Percentiles rank a stretch among this genome's conserved stretches.
Evolutionary conservation across 2,888 invertebrate genomes (phyloP).

Genomic region (Galerucella nymphaeae): DNA sequence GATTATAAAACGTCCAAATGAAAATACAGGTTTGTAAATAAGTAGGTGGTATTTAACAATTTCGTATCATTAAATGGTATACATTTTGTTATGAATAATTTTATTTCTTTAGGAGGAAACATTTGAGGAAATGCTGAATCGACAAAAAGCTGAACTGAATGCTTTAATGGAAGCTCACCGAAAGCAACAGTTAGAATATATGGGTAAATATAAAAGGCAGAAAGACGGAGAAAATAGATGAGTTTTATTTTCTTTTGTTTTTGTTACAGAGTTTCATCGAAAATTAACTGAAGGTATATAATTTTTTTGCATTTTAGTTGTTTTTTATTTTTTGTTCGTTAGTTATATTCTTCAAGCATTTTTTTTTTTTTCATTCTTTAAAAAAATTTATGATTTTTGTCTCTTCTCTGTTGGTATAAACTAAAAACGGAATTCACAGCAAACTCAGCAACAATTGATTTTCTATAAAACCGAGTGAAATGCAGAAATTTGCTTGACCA

Average conservation of each 20-base stretch:
- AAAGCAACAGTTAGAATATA: slow-evolving; percentile 66
- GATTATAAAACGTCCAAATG: background rate
- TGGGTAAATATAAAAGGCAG: slow-evolving; percentile 58
- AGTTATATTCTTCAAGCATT: slow-evolving; percentile 4
- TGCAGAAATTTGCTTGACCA: too few species aligned
- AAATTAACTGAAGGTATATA: slow-evolving; percentile 55
- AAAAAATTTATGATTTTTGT: too few species aligned
- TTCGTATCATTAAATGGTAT: background rate
- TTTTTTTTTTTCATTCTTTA: slow-evolving; percentile 12
- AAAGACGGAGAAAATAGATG: slow-evolving; percentile 48
- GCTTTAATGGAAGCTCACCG: slow-evolving; percentile 67
- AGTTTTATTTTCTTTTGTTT: slow-evolving; percentile 47
- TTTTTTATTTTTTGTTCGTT: slow-evolving; percentile 22
- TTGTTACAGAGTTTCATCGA: slow-evolving; percentile 56
- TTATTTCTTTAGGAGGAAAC: slow-evolving; percentile 61
- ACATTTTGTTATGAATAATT: slow-evolving; percentile 12
- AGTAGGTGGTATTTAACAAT: background rate
- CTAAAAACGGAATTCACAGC: too few species aligned
- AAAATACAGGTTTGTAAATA: background rate
- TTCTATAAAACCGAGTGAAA: too few species aligned
- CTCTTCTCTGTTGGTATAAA: too few species aligned
- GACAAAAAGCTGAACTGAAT: slow-evolving; percentile 69
- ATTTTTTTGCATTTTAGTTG: slow-evolving; percentile 22
- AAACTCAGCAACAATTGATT: too few species aligned
- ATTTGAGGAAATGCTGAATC: slow-evolving; percentile 65